A percentile compares a stretch with the other conserved stretches of the same genome.
phyloP scores from a whole-genome alignment of 2,113 vertebrate species.

The Notothenia rossii region DNA sequence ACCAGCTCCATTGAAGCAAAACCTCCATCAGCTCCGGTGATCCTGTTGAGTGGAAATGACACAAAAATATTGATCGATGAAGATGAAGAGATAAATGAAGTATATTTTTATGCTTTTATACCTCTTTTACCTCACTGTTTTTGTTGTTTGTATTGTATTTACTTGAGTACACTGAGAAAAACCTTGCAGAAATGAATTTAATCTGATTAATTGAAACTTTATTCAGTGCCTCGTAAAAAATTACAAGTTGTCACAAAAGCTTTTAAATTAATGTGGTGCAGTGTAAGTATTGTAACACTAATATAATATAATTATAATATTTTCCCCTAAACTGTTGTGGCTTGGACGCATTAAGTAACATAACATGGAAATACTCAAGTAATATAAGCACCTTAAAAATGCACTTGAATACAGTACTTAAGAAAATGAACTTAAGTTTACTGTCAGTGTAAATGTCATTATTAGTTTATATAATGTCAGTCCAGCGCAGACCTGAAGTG shows the following conservation, averaged over 20 bases:
- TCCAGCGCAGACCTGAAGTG: constrained; percentile 11
- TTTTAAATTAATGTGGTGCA: background rate
- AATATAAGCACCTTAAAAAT: background rate
- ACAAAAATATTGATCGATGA: background rate
- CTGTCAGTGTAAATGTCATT: background rate
- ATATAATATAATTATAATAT: constrained; percentile 1
- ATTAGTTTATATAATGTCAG: background rate
- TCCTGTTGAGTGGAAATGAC: constrained; percentile 19
- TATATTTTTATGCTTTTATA: too few relatives aligned
- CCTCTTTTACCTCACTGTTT: too few relatives aligned
- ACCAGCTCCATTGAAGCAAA: constrained; percentile 1
- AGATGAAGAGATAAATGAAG: background rate
- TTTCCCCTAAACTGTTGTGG: background rate
- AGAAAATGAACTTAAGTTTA: background rate
- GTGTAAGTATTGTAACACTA: too few relatives aligned
- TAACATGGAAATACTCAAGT: background rate
- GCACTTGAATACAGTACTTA: background rate
- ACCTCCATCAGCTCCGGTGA: constrained; percentile 15
- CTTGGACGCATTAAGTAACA: background rate
- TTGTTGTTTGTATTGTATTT: too few relatives aligned
- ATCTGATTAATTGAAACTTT: too few relatives aligned
- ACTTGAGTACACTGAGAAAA: too few relatives aligned
- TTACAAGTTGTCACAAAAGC: background rate
- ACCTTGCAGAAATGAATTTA: too few relatives aligned
- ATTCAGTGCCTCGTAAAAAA: too few relatives aligned